Evolutionary conservation across 2,888 invertebrate species (phyloP).

Genomic region (Idaea aversata): DNA sequence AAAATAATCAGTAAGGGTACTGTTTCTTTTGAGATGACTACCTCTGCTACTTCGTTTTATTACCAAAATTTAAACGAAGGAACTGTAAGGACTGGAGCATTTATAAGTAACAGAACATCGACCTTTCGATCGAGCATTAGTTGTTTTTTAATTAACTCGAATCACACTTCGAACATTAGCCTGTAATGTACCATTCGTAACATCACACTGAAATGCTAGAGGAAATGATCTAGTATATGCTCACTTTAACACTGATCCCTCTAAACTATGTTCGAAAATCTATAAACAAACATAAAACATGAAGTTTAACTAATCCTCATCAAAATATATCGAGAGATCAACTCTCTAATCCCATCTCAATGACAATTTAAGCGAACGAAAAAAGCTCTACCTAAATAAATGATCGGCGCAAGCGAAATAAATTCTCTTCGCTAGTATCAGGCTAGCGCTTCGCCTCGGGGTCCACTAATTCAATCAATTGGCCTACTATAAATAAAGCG

Average conservation of each 20-base stretch:
- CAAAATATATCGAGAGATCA: conserved; percentile 12
- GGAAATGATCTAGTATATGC: too few species aligned
- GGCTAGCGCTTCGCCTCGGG: conserved; percentile 68
- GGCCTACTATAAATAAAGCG: conserved; percentile 72
- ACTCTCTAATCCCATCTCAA: conserved; percentile 3
- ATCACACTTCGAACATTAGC: too few species aligned
- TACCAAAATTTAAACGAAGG: neutral
- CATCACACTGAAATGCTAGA: too few species aligned
- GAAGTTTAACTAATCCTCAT: neutral
- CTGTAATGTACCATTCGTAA: too few species aligned
- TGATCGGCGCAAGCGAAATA: conserved; percentile 53
- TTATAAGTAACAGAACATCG: neutral
- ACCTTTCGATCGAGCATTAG: too few species aligned
- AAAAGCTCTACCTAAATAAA: conserved; percentile 45
- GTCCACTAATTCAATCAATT: conserved; percentile 79
- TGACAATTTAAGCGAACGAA: conserved; percentile 30
- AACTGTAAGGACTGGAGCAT: neutral
- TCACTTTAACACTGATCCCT: too few species aligned
- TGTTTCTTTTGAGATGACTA: neutral
- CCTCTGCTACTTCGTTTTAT: neutral
- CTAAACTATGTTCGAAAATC: neutral
- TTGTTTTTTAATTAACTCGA: too few species aligned
- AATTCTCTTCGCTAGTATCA: conserved; percentile 62
- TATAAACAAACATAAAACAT: neutral
- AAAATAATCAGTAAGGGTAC: neutral